Percentiles rank a stretch among this genome's conserved stretches.
Conservation (phyloP, 2,797 vertebrate species). For the Oreochromis grahami region DNA sequence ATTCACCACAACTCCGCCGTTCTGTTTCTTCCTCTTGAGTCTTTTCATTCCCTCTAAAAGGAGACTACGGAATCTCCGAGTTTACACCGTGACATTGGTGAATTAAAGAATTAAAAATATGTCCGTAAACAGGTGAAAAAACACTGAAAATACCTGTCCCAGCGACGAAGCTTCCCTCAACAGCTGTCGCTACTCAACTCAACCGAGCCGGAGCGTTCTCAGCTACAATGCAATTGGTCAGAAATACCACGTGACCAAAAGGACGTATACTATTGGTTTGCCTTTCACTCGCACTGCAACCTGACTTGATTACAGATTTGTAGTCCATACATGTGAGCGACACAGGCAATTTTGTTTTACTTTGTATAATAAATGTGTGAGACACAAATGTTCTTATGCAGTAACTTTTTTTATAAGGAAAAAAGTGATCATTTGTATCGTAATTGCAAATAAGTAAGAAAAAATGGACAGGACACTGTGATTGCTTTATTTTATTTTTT, state of each 20-base stretch:
- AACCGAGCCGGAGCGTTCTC: rapidly evolving
- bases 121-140: neutral
- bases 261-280: neutral
- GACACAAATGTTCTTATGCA: neutral
- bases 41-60: slow-evolving; percentile 52
- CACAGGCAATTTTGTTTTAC: neutral
- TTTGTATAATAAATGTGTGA: neutral
- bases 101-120: neutral
- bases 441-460: neutral
- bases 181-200: slow-evolving; percentile 12
- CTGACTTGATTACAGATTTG: slow-evolving; percentile 21
- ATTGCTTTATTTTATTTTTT: neutral
- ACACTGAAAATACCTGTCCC: neutral
- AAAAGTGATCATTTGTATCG: neutral
- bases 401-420: neutral
- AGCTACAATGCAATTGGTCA: slow-evolving; percentile 30
- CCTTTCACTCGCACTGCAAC: neutral
- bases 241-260: neutral
- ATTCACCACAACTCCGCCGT: slow-evolving; percentile 22
- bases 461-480: neutral
- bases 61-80: rapidly evolving
- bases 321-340: neutral
- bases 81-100: neutral
- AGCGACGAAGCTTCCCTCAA: neutral
- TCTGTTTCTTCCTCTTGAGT: slow-evolving; percentile 52